These are phyloP conservation scores for Galerucella pusilla DNA, from an alignment of 2,888 invertebrate species.

Conservation along the genomic window DNA sequence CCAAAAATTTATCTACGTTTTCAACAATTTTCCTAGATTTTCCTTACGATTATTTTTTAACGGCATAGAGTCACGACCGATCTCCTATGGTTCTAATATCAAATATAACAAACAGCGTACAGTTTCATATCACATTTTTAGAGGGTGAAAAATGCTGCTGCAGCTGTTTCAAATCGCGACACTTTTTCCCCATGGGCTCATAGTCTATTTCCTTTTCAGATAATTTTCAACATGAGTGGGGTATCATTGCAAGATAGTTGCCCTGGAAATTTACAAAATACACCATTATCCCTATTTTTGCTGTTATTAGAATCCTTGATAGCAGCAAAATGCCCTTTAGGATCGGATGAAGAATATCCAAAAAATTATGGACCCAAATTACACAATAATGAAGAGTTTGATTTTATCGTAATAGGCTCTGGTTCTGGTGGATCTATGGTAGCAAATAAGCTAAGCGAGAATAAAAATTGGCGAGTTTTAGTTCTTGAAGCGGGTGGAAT, in stretches of 20 bases:
- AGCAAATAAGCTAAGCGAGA: slow-evolving; percentile 66
- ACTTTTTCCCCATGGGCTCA: too few species aligned
- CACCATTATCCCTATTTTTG: slow-evolving; percentile 67
- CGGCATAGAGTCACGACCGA: too few species aligned
- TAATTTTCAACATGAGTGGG: too few species aligned
- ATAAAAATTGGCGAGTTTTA: slow-evolving; percentile 64
- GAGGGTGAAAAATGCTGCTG: too few species aligned
- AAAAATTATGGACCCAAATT: slow-evolving; percentile 48
- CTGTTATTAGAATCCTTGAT: slow-evolving; percentile 71
- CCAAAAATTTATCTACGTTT: too few species aligned
- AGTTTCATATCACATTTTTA: too few species aligned
- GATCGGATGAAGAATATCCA: slow-evolving; percentile 49
- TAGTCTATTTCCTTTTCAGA: too few species aligned
- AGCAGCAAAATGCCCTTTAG: slow-evolving; percentile 70
- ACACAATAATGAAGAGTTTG: slow-evolving; percentile 59
- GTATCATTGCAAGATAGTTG: slow-evolving; percentile 30
- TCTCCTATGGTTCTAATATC: too few species aligned
- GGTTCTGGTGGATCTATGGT: slow-evolving; percentile 68
- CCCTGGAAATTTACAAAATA: slow-evolving; percentile 52
- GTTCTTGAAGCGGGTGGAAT: slow-evolving; percentile 69
- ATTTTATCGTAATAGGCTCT: slow-evolving; percentile 68
- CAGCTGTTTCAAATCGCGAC: too few species aligned
- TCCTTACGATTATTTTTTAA: too few species aligned
- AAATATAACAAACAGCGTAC: too few species aligned
- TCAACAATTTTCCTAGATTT: too few species aligned